Evolutionary conservation across 2,113 vertebrate species (phyloP), one percentile per base, ranked within the genome.

Genomic region (Percina caprodes): DNA sequence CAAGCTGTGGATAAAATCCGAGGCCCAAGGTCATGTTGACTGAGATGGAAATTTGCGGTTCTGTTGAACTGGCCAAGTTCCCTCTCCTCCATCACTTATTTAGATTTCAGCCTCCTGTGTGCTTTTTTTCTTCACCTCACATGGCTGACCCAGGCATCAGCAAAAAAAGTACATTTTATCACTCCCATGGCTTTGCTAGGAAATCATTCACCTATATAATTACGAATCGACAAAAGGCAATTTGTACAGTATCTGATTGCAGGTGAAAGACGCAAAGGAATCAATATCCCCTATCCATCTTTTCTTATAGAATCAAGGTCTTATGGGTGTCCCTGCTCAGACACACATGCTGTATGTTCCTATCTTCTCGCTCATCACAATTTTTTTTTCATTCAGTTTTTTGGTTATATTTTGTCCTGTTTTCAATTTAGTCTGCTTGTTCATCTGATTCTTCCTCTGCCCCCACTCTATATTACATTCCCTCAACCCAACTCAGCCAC

Each of bases 161-260:
- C 76, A 79, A 72, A 84, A 84, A 74, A 88, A 73, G 24, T 56
- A 76, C 52, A 60, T 78, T 88, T 86, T 69, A 82, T 78, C 80
- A 80, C 82, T 79, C 9, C 61, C 46, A 24, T 15, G 26, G 65
- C 81, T 87, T 65, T 85, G 73, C 83, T 80, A 74, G 82, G 76
- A 87, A 88, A 87, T 90, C 89, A 83, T 88, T 92, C 87, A 89
- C 86, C 91, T 90, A 74, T 85, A 91, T 93, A 90, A 93, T 94
- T 93, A 89, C 82, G 12, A 85, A 92, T 89, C 69, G 88, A 92
- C 92, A 86, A 85, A 90, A 88, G 79, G 79, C 77, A 81, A 75
- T 83, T 83, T 88, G 88, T 86, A 74, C 83, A 80, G 86, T 86
- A 82, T 88, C 80, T 90, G 89, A 87, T 82, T 91, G 77, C 89